phyloP scores from a whole-genome alignment of 2,113 vertebrate genomes.

The Oxyura jamaicensis region DNA sequence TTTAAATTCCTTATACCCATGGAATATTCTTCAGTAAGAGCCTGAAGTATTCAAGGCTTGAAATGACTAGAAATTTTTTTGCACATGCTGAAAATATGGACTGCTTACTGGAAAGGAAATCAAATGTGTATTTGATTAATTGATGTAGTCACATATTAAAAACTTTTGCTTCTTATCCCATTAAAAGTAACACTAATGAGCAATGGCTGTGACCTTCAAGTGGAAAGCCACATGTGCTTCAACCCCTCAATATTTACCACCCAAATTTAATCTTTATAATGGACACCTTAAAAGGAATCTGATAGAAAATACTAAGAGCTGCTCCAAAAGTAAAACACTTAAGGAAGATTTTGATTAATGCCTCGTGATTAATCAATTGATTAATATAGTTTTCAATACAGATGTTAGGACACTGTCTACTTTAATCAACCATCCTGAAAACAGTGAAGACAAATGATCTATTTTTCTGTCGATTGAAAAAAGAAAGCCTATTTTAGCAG shows the following conservation, averaged over 20 bases:
- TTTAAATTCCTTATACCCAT: conserved; percentile 21
- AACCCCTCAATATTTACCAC: conserved; percentile 84
- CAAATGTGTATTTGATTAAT: conserved; percentile 79
- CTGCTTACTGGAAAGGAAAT: conserved; percentile 78
- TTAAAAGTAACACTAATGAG: conserved; percentile 90
- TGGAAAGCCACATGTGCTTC: conserved; percentile 78
- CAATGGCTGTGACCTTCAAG: conserved; percentile 81
- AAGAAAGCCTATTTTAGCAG: conserved; percentile 76
- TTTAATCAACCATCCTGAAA: conserved; percentile 92
- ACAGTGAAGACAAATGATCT: conserved; percentile 89
- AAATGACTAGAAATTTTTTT: conserved; percentile 37
- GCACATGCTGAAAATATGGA: conserved; percentile 64
- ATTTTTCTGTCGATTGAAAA: conserved; percentile 73
- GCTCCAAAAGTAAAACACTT: conserved; percentile 86
- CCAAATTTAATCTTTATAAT: conserved; percentile 90
- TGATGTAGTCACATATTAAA: conserved; percentile 81
- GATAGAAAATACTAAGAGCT: conserved; percentile 86
- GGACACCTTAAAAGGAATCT: conserved; percentile 88
- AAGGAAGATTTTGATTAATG: conserved; percentile 91
- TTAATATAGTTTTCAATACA: conserved; percentile 97
- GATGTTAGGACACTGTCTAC: conserved; percentile 97
- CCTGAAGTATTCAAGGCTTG: neutral
- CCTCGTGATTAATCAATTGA: conserved; percentile 97
- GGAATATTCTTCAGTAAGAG: neutral
- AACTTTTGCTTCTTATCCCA: conserved; percentile 87